Percentiles rank a stretch among this genome's conserved stretches.
phyloP scores from a whole-genome alignment of 2,797 vertebrate genomes.

The Aeoliscus strigatus region DNA sequence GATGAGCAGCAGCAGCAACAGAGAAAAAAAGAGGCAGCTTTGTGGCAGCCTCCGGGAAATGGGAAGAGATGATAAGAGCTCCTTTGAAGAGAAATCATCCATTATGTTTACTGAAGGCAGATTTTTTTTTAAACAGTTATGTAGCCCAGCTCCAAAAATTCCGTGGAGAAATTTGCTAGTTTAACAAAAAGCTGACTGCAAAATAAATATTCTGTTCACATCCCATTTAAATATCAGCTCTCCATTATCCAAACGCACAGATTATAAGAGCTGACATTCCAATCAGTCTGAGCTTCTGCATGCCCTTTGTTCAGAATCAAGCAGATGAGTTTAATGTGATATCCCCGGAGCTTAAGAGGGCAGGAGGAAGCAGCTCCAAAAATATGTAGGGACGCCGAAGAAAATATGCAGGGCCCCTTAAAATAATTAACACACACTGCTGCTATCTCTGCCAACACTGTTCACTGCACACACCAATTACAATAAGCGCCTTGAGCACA shows the following conservation, averaged over 20 bases:
- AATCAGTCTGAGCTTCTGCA: constrained; percentile 25
- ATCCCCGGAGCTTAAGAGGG: constrained; percentile 22
- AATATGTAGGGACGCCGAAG: constrained; percentile 19
- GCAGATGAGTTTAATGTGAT: constrained; percentile 37
- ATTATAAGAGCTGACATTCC: constrained; percentile 41
- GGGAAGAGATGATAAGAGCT: constrained; percentile 64
- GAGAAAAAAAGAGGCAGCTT: constrained; percentile 47
- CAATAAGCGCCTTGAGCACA: no score
- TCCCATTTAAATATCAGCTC: constrained; percentile 41
- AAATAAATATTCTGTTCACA: constrained; percentile 27
- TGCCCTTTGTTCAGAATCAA: constrained; percentile 35
- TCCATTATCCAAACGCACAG: constrained; percentile 42
- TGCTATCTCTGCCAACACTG: constrained; percentile 4
- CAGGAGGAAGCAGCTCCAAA: constrained; percentile 8
- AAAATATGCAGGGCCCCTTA: constrained; percentile 13
- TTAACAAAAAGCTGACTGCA: constrained; percentile 44
- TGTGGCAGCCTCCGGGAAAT: constrained; percentile 70
- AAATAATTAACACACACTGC: constrained; percentile 8
- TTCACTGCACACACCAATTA: constrained; percentile 9
- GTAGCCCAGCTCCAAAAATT: constrained; percentile 40
- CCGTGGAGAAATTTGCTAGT: constrained; percentile 39
- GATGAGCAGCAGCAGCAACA: constrained; percentile 60
- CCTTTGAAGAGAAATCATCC: constrained; percentile 72
- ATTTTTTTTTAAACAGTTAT: constrained; percentile 50
- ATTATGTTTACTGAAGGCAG: constrained; percentile 70